phyloP scores from a whole-genome alignment of 2,888 invertebrate genomes.

The Lasioglossum morio region DNA sequence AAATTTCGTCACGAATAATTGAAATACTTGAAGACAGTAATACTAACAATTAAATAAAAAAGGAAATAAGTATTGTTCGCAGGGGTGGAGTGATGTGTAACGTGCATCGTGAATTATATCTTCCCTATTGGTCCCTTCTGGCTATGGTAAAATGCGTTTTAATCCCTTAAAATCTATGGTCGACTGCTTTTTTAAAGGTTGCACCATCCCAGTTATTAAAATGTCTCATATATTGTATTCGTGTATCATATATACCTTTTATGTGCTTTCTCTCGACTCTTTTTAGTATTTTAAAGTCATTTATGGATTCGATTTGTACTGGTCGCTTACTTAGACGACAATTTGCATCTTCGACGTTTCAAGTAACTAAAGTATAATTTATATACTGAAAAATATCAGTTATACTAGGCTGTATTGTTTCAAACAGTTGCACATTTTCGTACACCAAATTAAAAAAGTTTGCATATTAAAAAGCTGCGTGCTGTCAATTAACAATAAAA shows the following conservation, averaged over 20 bases:
- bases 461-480: not conserved
- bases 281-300: not conserved
- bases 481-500: not conserved
- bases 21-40: not conserved
- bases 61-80: not conserved
- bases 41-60: not conserved
- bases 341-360: not conserved
- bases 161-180: conserved; percentile 43
- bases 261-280: not conserved
- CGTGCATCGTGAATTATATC: conserved; percentile 11
- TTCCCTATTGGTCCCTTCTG: conserved; percentile 33
- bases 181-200: conserved; percentile 10
- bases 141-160: conserved; percentile 33
- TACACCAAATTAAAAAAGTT: too few species aligned
- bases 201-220: conserved; percentile 40
- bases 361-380: not conserved
- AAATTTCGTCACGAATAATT: not conserved
- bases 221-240: conserved; percentile 24
- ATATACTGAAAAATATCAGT: not conserved
- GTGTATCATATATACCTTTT: not conserved
- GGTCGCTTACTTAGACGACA: not conserved
- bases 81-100: not conserved
- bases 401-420: not conserved
- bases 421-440: not conserved
- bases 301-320: not conserved